Evolutionary conservation across 2,888 invertebrate species (phyloP), one percentile per base, ranked within the genome.

Genomic region (Rhopalosiphum nymphaeae): DNA sequence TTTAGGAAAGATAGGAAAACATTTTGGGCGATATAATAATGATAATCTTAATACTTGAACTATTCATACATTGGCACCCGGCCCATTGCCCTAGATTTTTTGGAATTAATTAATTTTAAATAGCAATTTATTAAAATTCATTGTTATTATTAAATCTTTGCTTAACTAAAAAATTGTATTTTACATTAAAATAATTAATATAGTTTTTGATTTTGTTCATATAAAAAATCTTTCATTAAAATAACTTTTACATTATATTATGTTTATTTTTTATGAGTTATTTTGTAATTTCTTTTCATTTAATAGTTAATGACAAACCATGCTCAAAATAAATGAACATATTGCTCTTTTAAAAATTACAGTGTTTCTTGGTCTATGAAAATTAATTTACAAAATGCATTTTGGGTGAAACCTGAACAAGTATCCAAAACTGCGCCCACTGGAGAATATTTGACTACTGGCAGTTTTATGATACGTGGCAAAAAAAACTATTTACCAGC

Each of bases 311-410:
- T 67, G 10, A 67, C n/a, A 44, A 44, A n/a, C 2, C 5, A 21
- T 56, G 21, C 42, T 85, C 29, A 90, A 67, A 57, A 86, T 78
- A n/a, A 11, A 89, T 56, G 49, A 46, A 9, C 11, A 46, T n/a
- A 29, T 44, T 26, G 94, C 85, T 91, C 92, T 94, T 93, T 92
- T 94, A 91, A 88, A 93, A 94, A 95, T 95, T 96, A 42, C 95
- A 99, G 99, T 96, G 98, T 98, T 95, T 99, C 99, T 0, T 99
- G 99, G 99, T 99, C 99, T 95, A 99, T 99, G 0, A 99, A 99
- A 96, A 98, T 99, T 11, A 94, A 94, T 61, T 97, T 99, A 57
- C 98, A 99, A 5, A 98, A 98, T 95, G 98, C 99, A 16, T 99
- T 99, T 97, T 99, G 99, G 99, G 99, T 99, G 42, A 97, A 97